These are phyloP conservation scores for Cardiocondyla obscurior DNA, from an alignment of 1,140 invertebrate genomes.

Conservation along the genomic window DNA sequence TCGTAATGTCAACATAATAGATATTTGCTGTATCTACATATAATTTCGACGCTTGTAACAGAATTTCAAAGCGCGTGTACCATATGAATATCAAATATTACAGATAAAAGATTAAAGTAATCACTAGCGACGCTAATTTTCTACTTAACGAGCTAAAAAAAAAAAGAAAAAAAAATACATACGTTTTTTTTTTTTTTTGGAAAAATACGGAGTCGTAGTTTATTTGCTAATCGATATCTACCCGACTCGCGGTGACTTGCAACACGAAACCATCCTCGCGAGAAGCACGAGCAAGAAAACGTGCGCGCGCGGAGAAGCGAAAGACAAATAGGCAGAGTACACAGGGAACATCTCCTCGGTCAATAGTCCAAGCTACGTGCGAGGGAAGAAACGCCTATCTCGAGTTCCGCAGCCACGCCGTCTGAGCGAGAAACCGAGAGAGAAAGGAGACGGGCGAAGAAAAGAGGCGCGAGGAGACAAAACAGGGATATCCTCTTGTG, in stretches of 20 bases:
- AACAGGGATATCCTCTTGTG: slow-evolving; percentile 53
- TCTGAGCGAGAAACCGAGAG: slow-evolving; percentile 59
- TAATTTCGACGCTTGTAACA: not conserved
- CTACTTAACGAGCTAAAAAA: not conserved
- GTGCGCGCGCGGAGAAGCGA: not conserved
- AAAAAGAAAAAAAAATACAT: too few relatives aligned
- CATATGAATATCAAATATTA: not conserved
- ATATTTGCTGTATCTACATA: not conserved
- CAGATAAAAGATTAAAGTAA: not conserved
- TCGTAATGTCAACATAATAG: not conserved
- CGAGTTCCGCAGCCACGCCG: slow-evolving; percentile 73
- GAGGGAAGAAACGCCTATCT: slow-evolving; percentile 58
- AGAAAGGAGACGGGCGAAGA: not conserved
- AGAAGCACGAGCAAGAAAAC: not conserved
- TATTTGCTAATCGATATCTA: not conserved
- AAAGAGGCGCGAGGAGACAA: slow-evolving; percentile 27
- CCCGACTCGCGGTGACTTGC: not conserved
- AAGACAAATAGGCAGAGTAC: slow-evolving; percentile 2
- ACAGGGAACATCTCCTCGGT: slow-evolving; percentile 1
- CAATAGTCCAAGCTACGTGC: slow-evolving; percentile 26
- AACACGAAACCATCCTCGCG: not conserved
- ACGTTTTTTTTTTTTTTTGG: not conserved
- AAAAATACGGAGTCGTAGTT: not conserved
- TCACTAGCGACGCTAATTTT: not conserved
- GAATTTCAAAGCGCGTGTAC: not conserved